Evolutionary conservation across 2,113 vertebrate species (phyloP).

Genomic region (Dissostichus mawsoni): DNA sequence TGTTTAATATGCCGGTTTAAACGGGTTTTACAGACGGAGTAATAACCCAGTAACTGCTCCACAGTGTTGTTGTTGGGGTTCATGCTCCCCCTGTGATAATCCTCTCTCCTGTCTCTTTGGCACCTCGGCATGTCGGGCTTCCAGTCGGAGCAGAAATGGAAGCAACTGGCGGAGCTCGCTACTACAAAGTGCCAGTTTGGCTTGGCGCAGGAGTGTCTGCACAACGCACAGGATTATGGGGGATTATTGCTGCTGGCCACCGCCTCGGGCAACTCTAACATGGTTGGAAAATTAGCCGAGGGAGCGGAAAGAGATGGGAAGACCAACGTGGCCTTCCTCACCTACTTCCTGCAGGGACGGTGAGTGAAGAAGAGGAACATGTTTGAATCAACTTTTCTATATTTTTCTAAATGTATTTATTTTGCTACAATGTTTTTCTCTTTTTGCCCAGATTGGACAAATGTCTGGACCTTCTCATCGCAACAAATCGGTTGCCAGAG

Average conservation of each 20-base stretch:
- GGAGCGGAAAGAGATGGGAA: slow-evolving; percentile 96
- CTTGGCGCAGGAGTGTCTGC: slow-evolving; percentile 97
- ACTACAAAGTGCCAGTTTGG: slow-evolving; percentile 96
- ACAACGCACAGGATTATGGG: slow-evolving; percentile 97
- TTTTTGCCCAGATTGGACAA: slow-evolving; percentile 88
- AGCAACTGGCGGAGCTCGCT: slow-evolving; percentile 96
- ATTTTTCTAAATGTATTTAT: background rate
- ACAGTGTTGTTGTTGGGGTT: slow-evolving; percentile 2
- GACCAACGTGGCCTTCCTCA: slow-evolving; percentile 99
- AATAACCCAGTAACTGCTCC: background rate
- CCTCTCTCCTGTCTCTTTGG: slow-evolving; percentile 51
- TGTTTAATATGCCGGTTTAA: too few species aligned
- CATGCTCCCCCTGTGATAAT: slow-evolving; percentile 42
- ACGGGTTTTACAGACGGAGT: too few species aligned
- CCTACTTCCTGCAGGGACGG: slow-evolving; percentile 98
- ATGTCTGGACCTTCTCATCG: slow-evolving; percentile 96
- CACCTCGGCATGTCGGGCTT: slow-evolving; percentile 8
- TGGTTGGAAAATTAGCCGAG: slow-evolving; percentile 96
- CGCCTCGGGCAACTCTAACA: slow-evolving; percentile 93
- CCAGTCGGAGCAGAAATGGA: slow-evolving; percentile 99
- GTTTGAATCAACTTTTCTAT: too few species aligned
- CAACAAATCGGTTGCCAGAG: slow-evolving; percentile 95
- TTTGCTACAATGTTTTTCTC: background rate
- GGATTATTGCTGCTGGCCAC: slow-evolving; percentile 95
- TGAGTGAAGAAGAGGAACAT: slow-evolving; percentile 82